Evolutionary conservation across 2,888 invertebrate genomes (phyloP).

Genomic region (Yponomeuta plumbellus): DNA sequence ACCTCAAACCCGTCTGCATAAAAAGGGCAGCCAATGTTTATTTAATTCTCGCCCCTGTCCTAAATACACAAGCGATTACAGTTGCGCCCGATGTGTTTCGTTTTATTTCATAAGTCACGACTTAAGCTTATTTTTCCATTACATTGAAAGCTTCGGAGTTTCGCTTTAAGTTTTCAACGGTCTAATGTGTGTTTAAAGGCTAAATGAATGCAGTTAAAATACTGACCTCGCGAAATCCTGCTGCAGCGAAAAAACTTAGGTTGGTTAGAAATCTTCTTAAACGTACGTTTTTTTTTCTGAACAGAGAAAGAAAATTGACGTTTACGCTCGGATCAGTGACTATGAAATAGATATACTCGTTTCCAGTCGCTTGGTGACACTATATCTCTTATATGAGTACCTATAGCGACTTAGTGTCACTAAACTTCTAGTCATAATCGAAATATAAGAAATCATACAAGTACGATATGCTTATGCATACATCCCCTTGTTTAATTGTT

Average conservation of each 20-base stretch:
- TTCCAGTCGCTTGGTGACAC: too few species aligned
- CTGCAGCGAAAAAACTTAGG: not conserved
- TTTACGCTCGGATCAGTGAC: too few species aligned
- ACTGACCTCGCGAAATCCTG: not conserved
- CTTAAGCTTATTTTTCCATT: slow-evolving; percentile 8
- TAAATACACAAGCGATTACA: slow-evolving; percentile 14
- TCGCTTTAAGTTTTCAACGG: not conserved
- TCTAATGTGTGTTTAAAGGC: not conserved
- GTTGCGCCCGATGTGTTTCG: slow-evolving; percentile 4
- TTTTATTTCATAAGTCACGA: slow-evolving; percentile 12
- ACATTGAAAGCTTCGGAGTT: slow-evolving; percentile 14
- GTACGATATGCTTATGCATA: too few species aligned
- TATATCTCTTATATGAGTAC: too few species aligned
- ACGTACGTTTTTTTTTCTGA: too few species aligned
- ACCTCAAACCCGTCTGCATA: too few species aligned
- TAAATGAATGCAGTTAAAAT: not conserved
- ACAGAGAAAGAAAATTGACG: too few species aligned
- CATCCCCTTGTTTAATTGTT: too few species aligned
- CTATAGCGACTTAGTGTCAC: too few species aligned
- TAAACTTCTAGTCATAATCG: too few species aligned
- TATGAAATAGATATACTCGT: too few species aligned
- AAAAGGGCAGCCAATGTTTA: not conserved
- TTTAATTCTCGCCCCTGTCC: slow-evolving; percentile 13
- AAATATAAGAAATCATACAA: too few species aligned
- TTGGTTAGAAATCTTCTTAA: not conserved